Evolutionary conservation across 1,140 invertebrate species (phyloP), one percentile per base, ranked within the genome.

Genomic region (Rhopalosiphum padi): DNA sequence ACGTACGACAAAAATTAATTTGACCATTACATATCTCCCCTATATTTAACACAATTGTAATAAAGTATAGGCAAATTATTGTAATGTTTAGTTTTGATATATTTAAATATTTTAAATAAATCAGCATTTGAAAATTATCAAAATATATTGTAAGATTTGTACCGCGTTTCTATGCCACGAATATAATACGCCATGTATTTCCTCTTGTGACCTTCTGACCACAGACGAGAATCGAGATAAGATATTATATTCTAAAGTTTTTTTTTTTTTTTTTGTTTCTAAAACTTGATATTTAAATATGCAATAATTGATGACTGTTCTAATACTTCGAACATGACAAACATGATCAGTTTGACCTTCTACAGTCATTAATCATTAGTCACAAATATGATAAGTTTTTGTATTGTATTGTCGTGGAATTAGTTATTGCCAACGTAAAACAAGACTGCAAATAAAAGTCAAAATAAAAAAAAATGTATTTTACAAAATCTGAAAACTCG

Each of bases 231-330:
- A 68, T n/a, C 8, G 25, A 68, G 60, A 68, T 68, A 68, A 68
- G 60, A 68, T 53, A 55, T 30, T n/a, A 30, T 68, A n/a, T 30
- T n/a, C 11, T 68, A 30, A 68, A n/a, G 9, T 68, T 68, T 30
- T 68, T 68, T 68, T 68, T 30, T 68, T 68, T 68, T 25, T 68
- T 68, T 68, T n/a, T 60, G 55, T 30, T 25, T 68, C 60, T 68
- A 68, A 68, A 68, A 68, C 60, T 68, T 68, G 60, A 68, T 11
- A 68, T 68, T 68, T 68, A 68, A 68, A 68, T 68, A 68, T 68
- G 9, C 60, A 68, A 68, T 68, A 68, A 68, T 68, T 68, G 60
- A 68, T 68, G 11, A 68, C 60, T 68, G 11, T 68, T 68, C 60
- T 68, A 68, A 68, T 68, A 68, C 60, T 68, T n/a, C 30, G 60